Conservation (phyloP, 37 sponge, comb jelly and placozoan species). For the Diacarnus erythraeanus region DNA sequence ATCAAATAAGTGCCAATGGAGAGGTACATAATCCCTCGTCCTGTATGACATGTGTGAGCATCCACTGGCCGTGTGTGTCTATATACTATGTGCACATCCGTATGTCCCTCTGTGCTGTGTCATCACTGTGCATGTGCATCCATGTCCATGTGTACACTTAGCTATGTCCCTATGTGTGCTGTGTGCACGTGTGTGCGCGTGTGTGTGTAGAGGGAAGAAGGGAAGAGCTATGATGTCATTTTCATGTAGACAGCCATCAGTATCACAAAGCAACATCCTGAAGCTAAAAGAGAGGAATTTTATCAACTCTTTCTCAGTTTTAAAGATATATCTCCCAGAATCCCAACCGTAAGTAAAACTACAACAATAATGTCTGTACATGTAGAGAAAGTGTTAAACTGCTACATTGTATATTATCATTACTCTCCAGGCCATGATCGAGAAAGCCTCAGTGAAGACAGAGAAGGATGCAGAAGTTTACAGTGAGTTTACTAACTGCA, state of each 20-base stretch:
- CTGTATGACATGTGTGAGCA: too few species aligned
- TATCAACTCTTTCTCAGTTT: conserved; percentile 36
- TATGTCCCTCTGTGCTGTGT: too few species aligned
- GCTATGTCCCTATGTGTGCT: neutral
- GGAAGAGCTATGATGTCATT: neutral
- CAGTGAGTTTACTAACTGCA: neutral
- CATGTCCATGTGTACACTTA: too few species aligned
- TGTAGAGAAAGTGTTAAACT: neutral
- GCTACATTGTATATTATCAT: too few species aligned
- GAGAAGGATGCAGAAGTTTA: neutral
- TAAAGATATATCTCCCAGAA: conserved; percentile 25
- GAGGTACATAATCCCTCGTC: conserved; percentile 58
- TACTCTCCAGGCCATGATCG: neutral
- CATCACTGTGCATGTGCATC: too few species aligned
- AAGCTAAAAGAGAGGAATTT: conserved; percentile 57
- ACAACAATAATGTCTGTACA: too few species aligned
- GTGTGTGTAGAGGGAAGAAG: too few species aligned
- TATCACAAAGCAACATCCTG: conserved; percentile 49
- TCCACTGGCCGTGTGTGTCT: neutral
- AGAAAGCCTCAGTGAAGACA: neutral
- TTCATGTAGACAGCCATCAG: conserved; percentile 25
- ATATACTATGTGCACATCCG: too few species aligned
- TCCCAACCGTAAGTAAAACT: conserved; percentile 50
- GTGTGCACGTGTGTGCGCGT: neutral
- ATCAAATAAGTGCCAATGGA: conserved; percentile 26